A percentile compares a stretch with the other conserved stretches of the same genome.
These are phyloP conservation scores for Eulithis testata DNA, from an alignment of 2,888 invertebrate species.

Conservation along the genomic window DNA sequence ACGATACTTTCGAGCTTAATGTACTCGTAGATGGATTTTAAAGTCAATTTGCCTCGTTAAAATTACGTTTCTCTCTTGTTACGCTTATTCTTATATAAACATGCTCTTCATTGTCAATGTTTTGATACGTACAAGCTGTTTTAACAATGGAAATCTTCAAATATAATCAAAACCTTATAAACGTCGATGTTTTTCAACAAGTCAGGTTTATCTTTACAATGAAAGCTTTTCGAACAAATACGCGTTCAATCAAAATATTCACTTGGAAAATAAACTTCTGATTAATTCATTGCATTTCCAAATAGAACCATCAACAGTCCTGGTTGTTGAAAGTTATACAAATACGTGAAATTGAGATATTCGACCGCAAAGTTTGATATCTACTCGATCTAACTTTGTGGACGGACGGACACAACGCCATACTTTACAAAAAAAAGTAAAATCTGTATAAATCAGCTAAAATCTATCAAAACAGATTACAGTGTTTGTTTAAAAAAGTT, in stretches of 20 bases:
- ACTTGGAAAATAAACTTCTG: constrained; percentile 4
- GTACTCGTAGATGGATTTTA: constrained; percentile 34
- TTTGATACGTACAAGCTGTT: constrained; percentile 19
- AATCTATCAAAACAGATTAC: too few species aligned
- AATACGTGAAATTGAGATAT: constrained; percentile 1
- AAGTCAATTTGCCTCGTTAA: constrained; percentile 40
- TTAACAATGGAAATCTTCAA: constrained; percentile 6
- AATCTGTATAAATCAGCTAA: too few species aligned
- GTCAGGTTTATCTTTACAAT: constrained; percentile 4
- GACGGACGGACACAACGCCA: background rate
- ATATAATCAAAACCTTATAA: constrained; percentile 5
- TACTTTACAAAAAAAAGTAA: too few species aligned
- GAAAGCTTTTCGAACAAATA: constrained; percentile 16
- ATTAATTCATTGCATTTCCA: constrained; percentile 9
- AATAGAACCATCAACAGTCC: background rate
- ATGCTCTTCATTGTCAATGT: constrained; percentile 18
- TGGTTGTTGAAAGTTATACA: constrained; percentile 1
- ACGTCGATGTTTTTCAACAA: constrained; percentile 12
- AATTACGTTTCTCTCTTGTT: constrained; percentile 26
- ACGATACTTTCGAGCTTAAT: constrained; percentile 39
- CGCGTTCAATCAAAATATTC: constrained; percentile 12
- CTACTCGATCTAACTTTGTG: constrained; percentile 7
- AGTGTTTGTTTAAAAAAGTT: too few species aligned
- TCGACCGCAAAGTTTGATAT: too few species aligned
- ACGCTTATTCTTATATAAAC: constrained; percentile 22